Evolutionary conservation across 2,888 invertebrate genomes (phyloP), one percentile per base, ranked within the genome.

Genomic region (Drosophila putrida): DNA sequence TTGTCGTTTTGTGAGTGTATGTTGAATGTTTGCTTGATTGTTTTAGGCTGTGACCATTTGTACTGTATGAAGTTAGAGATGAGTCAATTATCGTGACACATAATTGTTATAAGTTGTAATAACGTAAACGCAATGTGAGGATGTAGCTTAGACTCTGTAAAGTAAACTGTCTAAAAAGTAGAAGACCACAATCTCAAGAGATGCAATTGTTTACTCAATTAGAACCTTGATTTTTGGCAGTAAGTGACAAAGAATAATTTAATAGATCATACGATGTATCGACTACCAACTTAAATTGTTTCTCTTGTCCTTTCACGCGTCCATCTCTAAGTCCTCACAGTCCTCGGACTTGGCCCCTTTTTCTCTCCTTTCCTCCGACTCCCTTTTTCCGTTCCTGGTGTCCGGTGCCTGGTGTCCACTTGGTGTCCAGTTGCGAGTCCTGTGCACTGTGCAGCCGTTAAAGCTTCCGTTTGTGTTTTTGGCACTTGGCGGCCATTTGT

Each of bases 401-500:
- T 51, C 6, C 35, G 20, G 46, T 20, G n/a, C 43, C 20, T 20
- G 25, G 47, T 41, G 75, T 43, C 43, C 55, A 36, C 36, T 38
- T 20, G 51, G 27, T 47, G 62, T 63, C 62, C 62, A 33, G 50
- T 51, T 13, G 47, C n/a, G 31, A 13, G 51, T 53, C 36, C 33
- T 9, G 39, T 36, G 59, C 62, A 62, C 33, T 9, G 39, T 36
- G 59, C 62, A 62, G 50, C 80, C 77, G 83, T 79, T 67, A 64
- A 61, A 63, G 68, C 62, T 66, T 64, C 55, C 64, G 75, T 63
- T 59, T 62, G 20, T 47, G 44, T 55, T 39, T 50, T 46, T 27
- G 69, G 39, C 70, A 66, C 66, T 71, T 61, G 79, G 64, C 71
- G 70, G 67, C 85, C 79, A 88, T 89, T 90, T 86, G 84, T 89